Evolutionary conservation across 2,113 vertebrate genomes (phyloP), one percentile per base, ranked within the genome.

Genomic region (Platysternon megacephalum): DNA sequence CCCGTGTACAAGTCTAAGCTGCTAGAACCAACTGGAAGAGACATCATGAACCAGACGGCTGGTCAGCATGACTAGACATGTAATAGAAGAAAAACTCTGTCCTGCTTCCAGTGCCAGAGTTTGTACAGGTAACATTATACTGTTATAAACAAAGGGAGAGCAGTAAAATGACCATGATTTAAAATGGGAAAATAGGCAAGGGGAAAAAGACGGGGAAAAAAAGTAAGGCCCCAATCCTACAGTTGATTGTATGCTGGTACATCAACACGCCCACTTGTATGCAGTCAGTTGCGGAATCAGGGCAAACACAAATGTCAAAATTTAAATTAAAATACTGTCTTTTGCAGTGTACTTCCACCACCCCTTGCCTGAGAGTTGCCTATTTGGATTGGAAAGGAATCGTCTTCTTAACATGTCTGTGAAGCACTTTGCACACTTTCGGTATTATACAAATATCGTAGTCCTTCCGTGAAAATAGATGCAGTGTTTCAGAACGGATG

Each of bases 401-500:
- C 26, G 5, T 22, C n/a, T 22, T 19, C n/a, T 76, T 76, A 44
- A 44, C 13, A 16, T 26, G 6, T 44, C 42, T 28, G 9, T 72
- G 42, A 78, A 78, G 24, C 74, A 78, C 42, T 78, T 78, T 46
- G 74, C 74, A 46, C 74, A 44, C 42, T 13, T 44, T 44, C 26
- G 11, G 26, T 39, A 68, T 68, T n/a, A 68, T 68, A 68, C 5
- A 44, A 76, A 22, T 51, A 87, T 13, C 21, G 35, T 44, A 89
- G 8, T 14, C 85, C 44, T 78, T 84, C 8, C 8, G 3, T 46
- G 24, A 46, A 89, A 88, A 26, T 5, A 61, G 91, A 90, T 21
- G 14, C 5, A 1, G 2, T 4, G 0, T 53, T 82, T 87, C 74
- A 53, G 17, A 78, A 29, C 2, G 5, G n/a, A 48, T 1, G 0